phyloP scores from a whole-genome alignment of 2,888 invertebrate genomes.

The Drosophila affinis region DNA sequence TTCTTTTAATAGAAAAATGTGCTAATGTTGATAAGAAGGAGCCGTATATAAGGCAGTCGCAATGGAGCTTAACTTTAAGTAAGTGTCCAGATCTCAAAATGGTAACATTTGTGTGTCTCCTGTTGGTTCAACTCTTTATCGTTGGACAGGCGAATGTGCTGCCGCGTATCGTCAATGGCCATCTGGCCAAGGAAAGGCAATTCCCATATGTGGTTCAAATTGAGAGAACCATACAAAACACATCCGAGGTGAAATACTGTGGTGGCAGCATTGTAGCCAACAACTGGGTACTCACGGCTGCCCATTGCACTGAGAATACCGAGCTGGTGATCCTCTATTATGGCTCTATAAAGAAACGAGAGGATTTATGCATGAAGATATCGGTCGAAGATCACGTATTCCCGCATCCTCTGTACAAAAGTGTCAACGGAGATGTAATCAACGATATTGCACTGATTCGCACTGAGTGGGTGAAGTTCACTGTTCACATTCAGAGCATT shows the following conservation, averaged over 20 bases:
- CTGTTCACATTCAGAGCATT: background rate
- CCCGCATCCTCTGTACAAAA: background rate
- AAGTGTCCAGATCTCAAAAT: background rate
- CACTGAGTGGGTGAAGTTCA: background rate
- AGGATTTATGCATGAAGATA: background rate
- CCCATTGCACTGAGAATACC: slow-evolving; percentile 54
- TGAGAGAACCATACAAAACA: rapidly evolving
- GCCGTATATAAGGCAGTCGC: background rate
- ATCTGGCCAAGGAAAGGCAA: background rate
- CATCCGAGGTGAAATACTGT: background rate
- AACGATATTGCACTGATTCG: slow-evolving; percentile 7
- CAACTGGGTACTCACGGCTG: slow-evolving; percentile 60
- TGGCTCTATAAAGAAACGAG: background rate
- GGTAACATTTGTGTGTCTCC: background rate
- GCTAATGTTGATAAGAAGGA: background rate
- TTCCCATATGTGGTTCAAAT: slow-evolving; percentile 1
- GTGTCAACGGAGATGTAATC: background rate
- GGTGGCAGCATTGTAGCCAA: slow-evolving; percentile 61
- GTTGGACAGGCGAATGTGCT: background rate
- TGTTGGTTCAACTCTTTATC: background rate
- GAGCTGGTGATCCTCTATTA: background rate
- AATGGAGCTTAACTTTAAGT: background rate
- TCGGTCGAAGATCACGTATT: background rate
- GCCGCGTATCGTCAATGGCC: slow-evolving; percentile 1
- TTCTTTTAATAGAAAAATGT: background rate